phyloP scores from a whole-genome alignment of 2,888 invertebrate species.

The Aromia moschata region DNA sequence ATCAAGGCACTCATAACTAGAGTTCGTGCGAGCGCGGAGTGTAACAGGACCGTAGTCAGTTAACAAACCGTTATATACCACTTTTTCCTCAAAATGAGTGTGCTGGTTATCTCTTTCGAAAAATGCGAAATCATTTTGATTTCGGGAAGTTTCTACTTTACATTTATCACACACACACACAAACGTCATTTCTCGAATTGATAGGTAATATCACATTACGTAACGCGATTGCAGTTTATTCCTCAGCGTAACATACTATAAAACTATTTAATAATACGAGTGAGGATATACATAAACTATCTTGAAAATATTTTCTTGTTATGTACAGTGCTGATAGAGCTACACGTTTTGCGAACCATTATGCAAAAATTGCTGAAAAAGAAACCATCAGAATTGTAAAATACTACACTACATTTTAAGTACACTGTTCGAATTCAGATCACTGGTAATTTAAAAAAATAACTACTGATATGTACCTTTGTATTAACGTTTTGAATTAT shows the following conservation, averaged over 20 bases:
- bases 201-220: slow-evolving; percentile 50
- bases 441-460: slow-evolving; percentile 28
- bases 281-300: slow-evolving; percentile 16
- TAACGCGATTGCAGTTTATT: slow-evolving; percentile 36
- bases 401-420: slow-evolving; percentile 26
- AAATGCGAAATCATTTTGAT: too few species aligned
- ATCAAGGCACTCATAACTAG: too few species aligned
- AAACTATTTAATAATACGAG: slow-evolving; percentile 19
- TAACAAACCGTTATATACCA: too few species aligned
- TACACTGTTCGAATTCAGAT: slow-evolving; percentile 31
- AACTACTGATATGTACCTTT: slow-evolving; percentile 40
- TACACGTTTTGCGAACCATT: slow-evolving; percentile 62
- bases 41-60: too few species aligned
- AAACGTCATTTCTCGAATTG: slow-evolving; percentile 14
- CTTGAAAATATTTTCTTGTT: slow-evolving; percentile 32
- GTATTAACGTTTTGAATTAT: slow-evolving; percentile 24
- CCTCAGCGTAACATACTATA: slow-evolving; percentile 1
- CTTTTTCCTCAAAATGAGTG: too few species aligned
- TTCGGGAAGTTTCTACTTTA: slow-evolving; percentile 8
- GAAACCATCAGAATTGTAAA: slow-evolving; percentile 29
- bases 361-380: slow-evolving; percentile 34
- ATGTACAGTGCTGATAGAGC: slow-evolving; percentile 61
- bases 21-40: too few species aligned
- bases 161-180: neutral
- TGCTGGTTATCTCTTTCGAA: too few species aligned